Percentiles rank a stretch among this genome's conserved stretches.
Evolutionary conservation across 2,113 vertebrate species (phyloP).

Genomic region (Cephalopterus ornatus): DNA sequence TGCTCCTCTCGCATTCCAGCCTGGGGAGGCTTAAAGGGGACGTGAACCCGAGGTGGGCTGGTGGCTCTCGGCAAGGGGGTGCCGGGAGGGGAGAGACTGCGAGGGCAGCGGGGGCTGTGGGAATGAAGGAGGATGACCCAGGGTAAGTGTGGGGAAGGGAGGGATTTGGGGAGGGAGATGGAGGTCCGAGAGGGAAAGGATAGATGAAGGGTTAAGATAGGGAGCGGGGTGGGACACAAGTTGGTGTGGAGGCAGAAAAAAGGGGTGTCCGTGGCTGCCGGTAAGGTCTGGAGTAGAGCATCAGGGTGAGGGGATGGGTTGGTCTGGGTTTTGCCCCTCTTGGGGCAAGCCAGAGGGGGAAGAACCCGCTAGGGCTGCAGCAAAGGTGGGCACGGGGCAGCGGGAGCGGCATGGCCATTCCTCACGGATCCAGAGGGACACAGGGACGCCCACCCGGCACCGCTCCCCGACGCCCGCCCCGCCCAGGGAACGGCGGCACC

Average conservation of each 20-base stretch:
- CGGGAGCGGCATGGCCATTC: accelerated
- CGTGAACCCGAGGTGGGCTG: not conserved
- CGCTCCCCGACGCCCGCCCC: not conserved
- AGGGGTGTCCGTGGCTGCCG: not conserved
- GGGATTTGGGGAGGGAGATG: not conserved
- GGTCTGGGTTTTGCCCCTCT: not conserved
- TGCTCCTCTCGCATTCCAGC: conserved; percentile 72
- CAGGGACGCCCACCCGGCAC: accelerated
- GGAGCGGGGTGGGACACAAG: accelerated
- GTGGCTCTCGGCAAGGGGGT: not conserved
- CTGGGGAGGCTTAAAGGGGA: conserved; percentile 72
- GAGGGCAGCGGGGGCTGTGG: not conserved
- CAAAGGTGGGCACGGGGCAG: not conserved
- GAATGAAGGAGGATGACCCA: not conserved
- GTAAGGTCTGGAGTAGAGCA: not conserved
- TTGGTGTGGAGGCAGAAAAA: not conserved
- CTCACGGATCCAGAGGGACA: accelerated
- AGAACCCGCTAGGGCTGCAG: not conserved
- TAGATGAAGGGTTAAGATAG: not conserved
- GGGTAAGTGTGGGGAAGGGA: not conserved
- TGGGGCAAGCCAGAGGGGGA: not conserved
- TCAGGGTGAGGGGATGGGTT: not conserved
- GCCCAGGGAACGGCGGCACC: not conserved
- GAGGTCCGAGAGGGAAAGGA: not conserved
- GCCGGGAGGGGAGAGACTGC: not conserved